Percentiles rank a stretch among this genome's conserved stretches.
phyloP scores from a whole-genome alignment of 2,888 invertebrate species.

The Mesochorus sp. region DNA sequence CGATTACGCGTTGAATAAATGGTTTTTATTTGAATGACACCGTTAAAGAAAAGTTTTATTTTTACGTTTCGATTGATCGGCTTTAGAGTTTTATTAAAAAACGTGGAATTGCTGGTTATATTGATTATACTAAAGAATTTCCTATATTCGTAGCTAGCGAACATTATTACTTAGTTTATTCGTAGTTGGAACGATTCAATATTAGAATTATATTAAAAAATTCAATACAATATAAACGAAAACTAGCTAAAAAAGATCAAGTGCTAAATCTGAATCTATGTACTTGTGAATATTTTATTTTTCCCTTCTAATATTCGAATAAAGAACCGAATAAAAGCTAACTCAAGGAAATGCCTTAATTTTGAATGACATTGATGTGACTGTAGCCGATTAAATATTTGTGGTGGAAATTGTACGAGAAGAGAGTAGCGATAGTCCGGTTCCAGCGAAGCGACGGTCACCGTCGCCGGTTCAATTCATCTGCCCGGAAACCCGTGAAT shows the following conservation, averaged over 20 bases:
- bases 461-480: constrained; percentile 68
- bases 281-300: not conserved
- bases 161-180: not conserved
- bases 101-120: not conserved
- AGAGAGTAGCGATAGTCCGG: constrained; percentile 8
- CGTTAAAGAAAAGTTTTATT: not conserved
- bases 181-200: not conserved
- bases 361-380: constrained; percentile 53
- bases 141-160: not conserved
- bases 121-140: no score
- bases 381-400: constrained; percentile 70
- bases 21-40: not conserved
- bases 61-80: not conserved
- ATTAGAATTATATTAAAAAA: no score
- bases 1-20: not conserved
- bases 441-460: constrained; percentile 36
- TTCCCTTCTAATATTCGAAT: no score
- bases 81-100: not conserved
- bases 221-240: no score
- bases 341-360: constrained; percentile 33
- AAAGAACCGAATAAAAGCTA: not conserved
- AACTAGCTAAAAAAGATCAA: no score
- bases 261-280: not conserved
- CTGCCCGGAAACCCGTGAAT: constrained; percentile 68
- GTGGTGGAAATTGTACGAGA: constrained; percentile 43